phyloP scores from a whole-genome alignment of 2,797 vertebrate genomes.

The Botia almorhae region DNA sequence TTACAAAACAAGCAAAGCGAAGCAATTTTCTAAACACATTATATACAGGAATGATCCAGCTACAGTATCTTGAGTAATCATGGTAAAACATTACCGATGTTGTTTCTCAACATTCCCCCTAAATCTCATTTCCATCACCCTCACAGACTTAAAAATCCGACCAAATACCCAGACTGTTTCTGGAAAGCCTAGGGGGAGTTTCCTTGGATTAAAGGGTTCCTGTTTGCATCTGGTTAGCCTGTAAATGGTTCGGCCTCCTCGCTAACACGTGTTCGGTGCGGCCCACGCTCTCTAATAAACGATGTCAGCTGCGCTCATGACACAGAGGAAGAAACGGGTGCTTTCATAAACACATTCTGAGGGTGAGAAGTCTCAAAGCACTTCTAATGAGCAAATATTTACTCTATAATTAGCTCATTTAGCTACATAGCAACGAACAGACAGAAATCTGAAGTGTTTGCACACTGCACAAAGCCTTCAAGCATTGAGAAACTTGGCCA shows the following conservation, averaged over 20 bases:
- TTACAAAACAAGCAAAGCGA: too few relatives aligned
- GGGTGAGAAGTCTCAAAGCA: conserved; percentile 50
- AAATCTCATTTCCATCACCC: neutral
- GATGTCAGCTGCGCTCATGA: conserved; percentile 48
- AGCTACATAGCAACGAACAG: conserved; percentile 38
- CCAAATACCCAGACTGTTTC: conserved; percentile 14
- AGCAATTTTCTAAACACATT: too few relatives aligned
- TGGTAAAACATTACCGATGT: too few relatives aligned
- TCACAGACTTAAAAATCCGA: neutral
- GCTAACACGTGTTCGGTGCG: conserved; percentile 41
- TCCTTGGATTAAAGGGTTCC: conserved; percentile 48
- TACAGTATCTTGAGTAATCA: too few relatives aligned
- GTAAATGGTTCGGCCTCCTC: conserved; percentile 46
- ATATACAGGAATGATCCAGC: too few relatives aligned
- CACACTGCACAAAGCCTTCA: conserved; percentile 18
- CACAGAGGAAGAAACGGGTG: conserved; percentile 41
- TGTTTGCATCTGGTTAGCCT: conserved; percentile 45
- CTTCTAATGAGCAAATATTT: conserved; percentile 61
- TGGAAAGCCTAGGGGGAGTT: neutral
- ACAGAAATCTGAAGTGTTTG: conserved; percentile 22
- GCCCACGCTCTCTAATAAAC: conserved; percentile 41
- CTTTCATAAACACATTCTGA: conserved; percentile 50
- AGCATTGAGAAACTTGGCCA: conserved; percentile 28
- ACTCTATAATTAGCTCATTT: conserved; percentile 52
- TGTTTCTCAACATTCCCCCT: too few relatives aligned